Base-by-base conservation (phyloP, 2,113 vertebrate genomes). In the Carollia perspicillata region DNA sequence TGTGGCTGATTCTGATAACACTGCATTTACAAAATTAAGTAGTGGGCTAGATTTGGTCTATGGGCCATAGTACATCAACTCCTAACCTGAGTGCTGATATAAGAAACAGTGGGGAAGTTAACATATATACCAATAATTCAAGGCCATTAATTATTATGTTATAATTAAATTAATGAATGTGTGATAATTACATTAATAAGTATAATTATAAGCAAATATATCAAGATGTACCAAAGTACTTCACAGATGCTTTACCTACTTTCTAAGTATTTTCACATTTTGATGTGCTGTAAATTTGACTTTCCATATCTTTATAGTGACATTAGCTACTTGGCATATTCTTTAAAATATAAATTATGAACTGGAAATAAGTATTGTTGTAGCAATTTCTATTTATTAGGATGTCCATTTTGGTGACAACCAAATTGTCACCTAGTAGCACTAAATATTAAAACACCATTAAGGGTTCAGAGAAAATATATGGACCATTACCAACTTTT, bases 281-380 rank as follows among this genome's bases (percentile, higher is more conserved):
- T 85, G 6, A 79, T 84, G n/a, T 35, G 58, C 3, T 51, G 23
- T 55, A 85, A 83, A 8, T 72, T 40, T 75, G 5, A 44, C 37
- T 80, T 85, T 68, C 13, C 30, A 1, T 71, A 79, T 14, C 37
- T 81, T 33, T 30, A 51, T 14, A 92, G 30, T 42, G 17, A 65
- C 63, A 95, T 77, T 93, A 92, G 84, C 78, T 81, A 89, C 20
- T 92, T 68, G 30, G 4, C 13, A 68, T 89, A 40, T 28, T 89
- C 6, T 69, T 94, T n/a, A 75, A 65, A 95, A 72, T 58, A 42
- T 40, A 72, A 83, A 40, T 40, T 78, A 10, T 95, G 35, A 88
- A 88, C 5, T 83, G 1, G 60, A 95, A 95, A 91, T 63, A 87
- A 89, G 37, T 95, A 23, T 72, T 37, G 69, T 23, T n/a, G 0